Evolutionary conservation across 2,888 invertebrate species (phyloP), one percentile per base, ranked within the genome.

Genomic region (Alitta virens): DNA sequence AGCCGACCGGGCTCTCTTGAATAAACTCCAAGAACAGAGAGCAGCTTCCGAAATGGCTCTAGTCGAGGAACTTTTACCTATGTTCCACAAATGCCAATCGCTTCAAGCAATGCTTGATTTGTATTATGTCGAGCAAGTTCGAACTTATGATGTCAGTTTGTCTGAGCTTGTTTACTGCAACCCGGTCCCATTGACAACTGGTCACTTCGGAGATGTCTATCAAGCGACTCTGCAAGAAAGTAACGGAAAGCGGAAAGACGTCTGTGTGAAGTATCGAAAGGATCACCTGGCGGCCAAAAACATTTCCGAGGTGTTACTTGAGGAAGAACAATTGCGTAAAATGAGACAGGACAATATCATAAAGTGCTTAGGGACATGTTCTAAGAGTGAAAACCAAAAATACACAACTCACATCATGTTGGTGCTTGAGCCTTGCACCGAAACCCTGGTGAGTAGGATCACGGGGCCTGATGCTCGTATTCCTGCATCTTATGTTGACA

Each of bases 191-290:
- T 5, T 76, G 1, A 75, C 76, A 12, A 70, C 68, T 16, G 77
- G 77, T 9, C 72, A 71, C 56, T 77, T 76, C 65, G 76, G 76
- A 2, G 71, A 72, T 55, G 76, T 77, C 1, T 75, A 68, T 58
- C 65, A 66, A 25, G 73, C 66, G 5, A 2, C 24, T 24, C 63
- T 54, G 63, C 26, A 24, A 2, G 25, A 52, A 16, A 43, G 52
- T 2, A 54, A 46, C 38, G 65, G 50, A 3, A 26, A 58, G 9
- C 21, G 21, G 5, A 1, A 24, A 2, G 52, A 24, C 18, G 50
- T 55, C 2, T 61, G 61, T 26, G 54, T 65, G 18, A 65, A 65
- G 46, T 27, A 63, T 16, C 23, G 61, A 16, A 40, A 57, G 23
- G 62, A 65, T 26, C 21, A 14, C 5, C 55, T 65, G n/a, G 42